These are phyloP conservation scores for Poecilia wingei DNA, from an alignment of 2,797 vertebrate genomes.

Conservation along the genomic window DNA sequence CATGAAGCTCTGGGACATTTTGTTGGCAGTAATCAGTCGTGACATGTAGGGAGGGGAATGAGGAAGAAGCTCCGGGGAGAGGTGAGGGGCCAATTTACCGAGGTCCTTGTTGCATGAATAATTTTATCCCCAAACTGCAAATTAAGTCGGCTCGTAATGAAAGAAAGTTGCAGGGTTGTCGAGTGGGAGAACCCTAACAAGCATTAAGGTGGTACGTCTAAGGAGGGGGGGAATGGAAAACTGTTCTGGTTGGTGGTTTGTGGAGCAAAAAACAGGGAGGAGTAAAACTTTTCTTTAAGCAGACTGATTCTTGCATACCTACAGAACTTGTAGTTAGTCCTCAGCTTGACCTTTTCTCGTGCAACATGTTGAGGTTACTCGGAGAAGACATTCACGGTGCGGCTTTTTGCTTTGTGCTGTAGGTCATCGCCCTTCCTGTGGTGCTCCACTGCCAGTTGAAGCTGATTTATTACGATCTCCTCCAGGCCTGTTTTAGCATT, in stretches of 20 bases:
- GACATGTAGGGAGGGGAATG: neutral
- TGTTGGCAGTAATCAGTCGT: slow-evolving; percentile 17
- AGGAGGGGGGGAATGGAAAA: neutral
- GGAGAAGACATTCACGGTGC: slow-evolving; percentile 6
- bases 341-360: slow-evolving; percentile 4
- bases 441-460: neutral
- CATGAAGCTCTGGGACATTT: slow-evolving; percentile 11
- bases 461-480: slow-evolving; percentile 12
- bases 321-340: neutral
- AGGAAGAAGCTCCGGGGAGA: slow-evolving; percentile 7
- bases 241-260: neutral
- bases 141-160: slow-evolving; percentile 35
- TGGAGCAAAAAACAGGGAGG: neutral
- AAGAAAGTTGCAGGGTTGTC: neutral
- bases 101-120: slow-evolving; percentile 24
- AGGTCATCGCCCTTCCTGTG: neutral
- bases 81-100: slow-evolving; percentile 13
- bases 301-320: neutral
- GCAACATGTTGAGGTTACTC: neutral
- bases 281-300: neutral
- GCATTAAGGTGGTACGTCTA: neutral
- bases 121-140: slow-evolving; percentile 34
- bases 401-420: neutral
- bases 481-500: neutral
- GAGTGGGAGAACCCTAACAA: slow-evolving; percentile 4